Base-by-base conservation (phyloP, 2,113 vertebrate species). In the Lamprologus speciosus region DNA sequence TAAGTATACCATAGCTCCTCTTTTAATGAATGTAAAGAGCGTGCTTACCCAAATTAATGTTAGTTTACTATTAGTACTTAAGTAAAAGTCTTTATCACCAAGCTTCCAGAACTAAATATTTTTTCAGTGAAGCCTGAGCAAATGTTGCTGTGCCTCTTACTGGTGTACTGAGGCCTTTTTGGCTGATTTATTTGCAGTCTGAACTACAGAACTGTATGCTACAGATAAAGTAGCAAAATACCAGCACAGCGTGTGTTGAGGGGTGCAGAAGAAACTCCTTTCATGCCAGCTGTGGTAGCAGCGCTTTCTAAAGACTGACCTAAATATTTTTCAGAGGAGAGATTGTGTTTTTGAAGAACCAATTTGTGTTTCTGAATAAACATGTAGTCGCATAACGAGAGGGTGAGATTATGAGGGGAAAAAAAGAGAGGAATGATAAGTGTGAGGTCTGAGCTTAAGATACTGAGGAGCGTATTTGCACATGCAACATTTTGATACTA, bases 301-400 rank as follows among this genome's bases (percentile, higher is more conserved):
- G 80, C 28, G 54, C 23, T 58, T 60, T 86, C 85, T 16, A 50
- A 84, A 79, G 87, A 70, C 70, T 89, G 93, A 91, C 85, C 87
- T 84, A 82, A 82, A 93, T 91, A 81, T 84, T 87, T 87, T 53
- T 63, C 45, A 65, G 45, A 83, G 51, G 55, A 50, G 19, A 81
- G 82, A 85, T 57, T 85, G 54, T 50, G 79, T 81, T 85, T 87
- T 83, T 88, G 26, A 90, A 83, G 73, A 86, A 83, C 78, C 68
- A 78, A 87, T 92, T 86, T 84, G 57, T 28, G 13, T 65, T 68
- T 57, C 79, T 45, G 80, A 85, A 85, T 60, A 57, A 88, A 90
- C 54, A 91, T 78, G 78, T 47, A 37, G 83, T 35, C 40, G 9
- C 5, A 37, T 37, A 88, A 58, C n/a, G n/a, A 58, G 47, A 73